phyloP scores from a whole-genome alignment of 2,888 invertebrate species.

The Oxyteleia sp. region DNA sequence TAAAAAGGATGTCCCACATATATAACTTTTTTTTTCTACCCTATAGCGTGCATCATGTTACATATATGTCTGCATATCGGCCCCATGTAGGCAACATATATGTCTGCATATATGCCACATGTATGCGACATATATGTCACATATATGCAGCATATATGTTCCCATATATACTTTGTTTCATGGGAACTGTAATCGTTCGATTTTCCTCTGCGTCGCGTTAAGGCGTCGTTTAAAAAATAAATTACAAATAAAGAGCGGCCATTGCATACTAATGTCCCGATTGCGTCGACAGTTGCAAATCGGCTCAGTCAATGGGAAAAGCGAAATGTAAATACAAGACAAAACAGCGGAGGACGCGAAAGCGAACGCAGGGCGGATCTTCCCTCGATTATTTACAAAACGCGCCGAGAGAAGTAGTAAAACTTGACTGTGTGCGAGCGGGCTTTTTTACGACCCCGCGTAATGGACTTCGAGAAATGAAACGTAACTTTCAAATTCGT shows the following conservation, averaged over 20 bases:
- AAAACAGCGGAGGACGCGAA: neutral
- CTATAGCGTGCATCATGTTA: too few relatives aligned
- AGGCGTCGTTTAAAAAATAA: slow-evolving; percentile 18
- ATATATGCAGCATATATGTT: too few relatives aligned
- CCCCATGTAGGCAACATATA: too few relatives aligned
- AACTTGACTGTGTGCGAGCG: neutral
- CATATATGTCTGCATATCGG: too few relatives aligned
- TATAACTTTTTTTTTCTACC: too few relatives aligned
- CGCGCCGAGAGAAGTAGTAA: slow-evolving; percentile 7
- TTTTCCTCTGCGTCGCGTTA: neutral
- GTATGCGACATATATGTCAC: too few relatives aligned
- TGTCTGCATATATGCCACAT: too few relatives aligned
- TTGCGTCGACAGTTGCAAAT: slow-evolving; percentile 17
- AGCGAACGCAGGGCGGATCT: slow-evolving; percentile 18
- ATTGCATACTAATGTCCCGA: slow-evolving; percentile 34
- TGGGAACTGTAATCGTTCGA: too few relatives aligned
- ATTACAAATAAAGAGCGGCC: slow-evolving; percentile 12
- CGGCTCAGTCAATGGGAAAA: slow-evolving; percentile 22
- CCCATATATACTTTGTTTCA: too few relatives aligned
- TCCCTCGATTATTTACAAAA: slow-evolving; percentile 30
- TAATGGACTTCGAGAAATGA: slow-evolving; percentile 29
- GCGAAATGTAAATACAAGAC: slow-evolving; percentile 20
- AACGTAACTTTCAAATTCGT: slow-evolving; percentile 30
- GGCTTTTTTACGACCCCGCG: slow-evolving; percentile 26
- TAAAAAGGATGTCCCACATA: slow-evolving; percentile 2